Conservation (phyloP, 2,888 invertebrate genomes). For the Lasioglossum marginatum region DNA sequence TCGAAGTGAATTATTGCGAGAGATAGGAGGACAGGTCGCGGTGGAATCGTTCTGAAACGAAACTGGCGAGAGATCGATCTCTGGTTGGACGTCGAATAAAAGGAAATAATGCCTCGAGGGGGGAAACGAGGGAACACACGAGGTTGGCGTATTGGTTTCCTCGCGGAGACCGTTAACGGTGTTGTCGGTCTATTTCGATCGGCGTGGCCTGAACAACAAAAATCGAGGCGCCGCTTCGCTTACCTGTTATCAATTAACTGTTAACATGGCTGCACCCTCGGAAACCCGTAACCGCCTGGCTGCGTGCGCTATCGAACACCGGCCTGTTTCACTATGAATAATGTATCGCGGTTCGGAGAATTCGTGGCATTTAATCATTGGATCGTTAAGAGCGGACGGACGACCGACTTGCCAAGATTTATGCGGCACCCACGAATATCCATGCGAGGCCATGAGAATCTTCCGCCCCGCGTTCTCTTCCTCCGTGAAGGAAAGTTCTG, state of each 20-base stretch:
- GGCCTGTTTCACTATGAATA: constrained; percentile 64
- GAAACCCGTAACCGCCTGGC: constrained; percentile 48
- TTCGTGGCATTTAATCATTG: constrained; percentile 61
- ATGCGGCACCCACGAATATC: constrained; percentile 44
- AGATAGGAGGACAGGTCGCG: constrained; percentile 36
- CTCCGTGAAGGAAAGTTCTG: background rate
- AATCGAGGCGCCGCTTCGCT: constrained; percentile 59
- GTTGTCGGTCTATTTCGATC: constrained; percentile 69
- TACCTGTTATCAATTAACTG: constrained; percentile 74
- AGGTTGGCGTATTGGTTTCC: constrained; percentile 57
- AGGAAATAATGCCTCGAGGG: background rate
- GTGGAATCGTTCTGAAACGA: constrained; percentile 37
- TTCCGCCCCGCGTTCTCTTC: constrained; percentile 3
- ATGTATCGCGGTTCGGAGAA: constrained; percentile 62
- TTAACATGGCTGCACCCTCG: constrained; percentile 61
- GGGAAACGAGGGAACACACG: constrained; percentile 8
- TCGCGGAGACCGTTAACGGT: constrained; percentile 67
- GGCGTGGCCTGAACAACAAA: constrained; percentile 64
- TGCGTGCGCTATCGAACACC: constrained; percentile 56
- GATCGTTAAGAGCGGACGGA: constrained; percentile 57
- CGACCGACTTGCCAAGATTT: constrained; percentile 55
- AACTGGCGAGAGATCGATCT: background rate
- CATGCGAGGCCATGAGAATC: constrained; percentile 38
- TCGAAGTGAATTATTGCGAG: constrained; percentile 38
- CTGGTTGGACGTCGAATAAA: background rate